phyloP scores from a whole-genome alignment of 2,113 vertebrate genomes.

The Oceanites oceanicus region DNA sequence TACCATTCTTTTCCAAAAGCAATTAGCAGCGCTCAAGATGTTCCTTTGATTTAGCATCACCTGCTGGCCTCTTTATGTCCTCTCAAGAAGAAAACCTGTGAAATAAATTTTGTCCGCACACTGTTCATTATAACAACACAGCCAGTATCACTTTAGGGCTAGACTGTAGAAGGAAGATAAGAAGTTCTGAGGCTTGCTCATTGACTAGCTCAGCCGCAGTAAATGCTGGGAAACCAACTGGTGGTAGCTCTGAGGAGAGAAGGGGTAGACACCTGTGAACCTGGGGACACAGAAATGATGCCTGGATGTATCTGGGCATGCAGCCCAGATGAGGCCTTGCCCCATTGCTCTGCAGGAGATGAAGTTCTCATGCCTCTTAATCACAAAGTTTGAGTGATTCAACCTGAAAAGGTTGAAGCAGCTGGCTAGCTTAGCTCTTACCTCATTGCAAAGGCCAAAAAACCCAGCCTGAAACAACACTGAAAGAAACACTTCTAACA shows the following conservation, averaged over 20 bases:
- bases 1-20: not conserved
- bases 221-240: not conserved
- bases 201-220: not conserved
- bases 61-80: not conserved
- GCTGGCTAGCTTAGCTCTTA: not conserved
- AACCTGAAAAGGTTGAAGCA: not conserved
- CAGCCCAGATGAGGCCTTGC: not conserved
- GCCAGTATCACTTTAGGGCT: not conserved
- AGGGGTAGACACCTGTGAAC: not conserved
- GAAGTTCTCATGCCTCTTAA: not conserved
- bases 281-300: not conserved
- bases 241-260: not conserved
- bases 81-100: not conserved
- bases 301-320: not conserved
- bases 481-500: not conserved
- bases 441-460: not conserved
- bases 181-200: not conserved
- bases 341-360: not conserved
- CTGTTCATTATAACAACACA: not conserved
- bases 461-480: not conserved
- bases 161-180: not conserved
- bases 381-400: not conserved
- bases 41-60: not conserved
- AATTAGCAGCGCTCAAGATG: not conserved
- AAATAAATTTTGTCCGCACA: not conserved